Percentiles rank a stretch among this genome's conserved stretches.
Conservation (phyloP, 2,113 vertebrate species). For the Ceratotherium simum region DNA sequence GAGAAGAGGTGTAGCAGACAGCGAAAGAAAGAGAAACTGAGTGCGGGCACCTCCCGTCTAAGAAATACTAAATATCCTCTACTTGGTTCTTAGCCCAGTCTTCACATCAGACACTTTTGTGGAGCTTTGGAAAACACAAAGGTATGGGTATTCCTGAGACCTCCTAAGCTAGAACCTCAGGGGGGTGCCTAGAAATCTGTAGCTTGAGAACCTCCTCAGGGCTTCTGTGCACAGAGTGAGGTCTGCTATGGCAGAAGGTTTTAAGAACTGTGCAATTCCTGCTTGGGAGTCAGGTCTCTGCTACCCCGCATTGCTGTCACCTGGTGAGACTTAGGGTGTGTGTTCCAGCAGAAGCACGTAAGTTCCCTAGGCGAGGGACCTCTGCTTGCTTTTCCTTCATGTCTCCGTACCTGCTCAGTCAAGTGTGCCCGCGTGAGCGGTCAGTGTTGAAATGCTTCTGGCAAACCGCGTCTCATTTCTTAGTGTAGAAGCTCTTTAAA, state of each 20-base stretch:
- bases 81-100: neutral
- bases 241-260: neutral
- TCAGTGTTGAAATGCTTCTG: neutral
- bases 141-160: neutral
- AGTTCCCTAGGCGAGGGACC: too few relatives aligned
- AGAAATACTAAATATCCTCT: neutral
- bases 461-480: neutral
- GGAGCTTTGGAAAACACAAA: neutral
- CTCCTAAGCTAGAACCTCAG: neutral
- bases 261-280: neutral
- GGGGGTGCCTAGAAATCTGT: rapidly evolving
- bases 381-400: neutral
- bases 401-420: neutral
- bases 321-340: neutral
- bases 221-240: neutral
- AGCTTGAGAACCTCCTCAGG: neutral
- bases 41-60: neutral
- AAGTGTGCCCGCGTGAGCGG: neutral
- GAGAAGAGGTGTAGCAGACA: neutral
- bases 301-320: too few relatives aligned
- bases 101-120: neutral
- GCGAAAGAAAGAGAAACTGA: neutral
- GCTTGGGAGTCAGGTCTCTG: neutral
- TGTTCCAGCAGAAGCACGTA: neutral
- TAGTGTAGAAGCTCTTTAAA: neutral